A percentile compares a stretch with the other conserved stretches of the same genome.
Conservation (phyloP, 2,888 invertebrate genomes). For the Mechanitis mazaeus region DNA sequence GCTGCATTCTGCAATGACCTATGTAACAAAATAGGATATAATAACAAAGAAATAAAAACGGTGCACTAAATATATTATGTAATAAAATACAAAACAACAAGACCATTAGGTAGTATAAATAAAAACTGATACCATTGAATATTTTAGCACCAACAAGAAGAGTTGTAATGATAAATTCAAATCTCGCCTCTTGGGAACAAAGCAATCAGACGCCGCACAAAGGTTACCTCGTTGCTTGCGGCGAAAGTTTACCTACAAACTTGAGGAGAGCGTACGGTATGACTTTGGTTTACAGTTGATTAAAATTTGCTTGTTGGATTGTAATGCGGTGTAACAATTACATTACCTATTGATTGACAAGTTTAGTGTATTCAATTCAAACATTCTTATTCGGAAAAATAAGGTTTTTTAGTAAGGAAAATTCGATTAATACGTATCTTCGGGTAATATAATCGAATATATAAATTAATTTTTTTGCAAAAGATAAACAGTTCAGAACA, state of each 20-base stretch:
- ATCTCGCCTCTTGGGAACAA: constrained; percentile 59
- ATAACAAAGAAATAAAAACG: no score
- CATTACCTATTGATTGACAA: neutral
- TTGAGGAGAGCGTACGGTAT: constrained; percentile 39
- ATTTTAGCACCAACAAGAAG: constrained; percentile 44
- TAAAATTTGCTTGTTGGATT: constrained; percentile 30
- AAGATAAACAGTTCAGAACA: no score
- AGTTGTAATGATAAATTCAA: constrained; percentile 62
- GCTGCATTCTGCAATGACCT: no score
- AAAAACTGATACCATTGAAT: constrained; percentile 56
- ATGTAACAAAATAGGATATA: no score
- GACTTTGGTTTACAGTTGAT: constrained; percentile 39
- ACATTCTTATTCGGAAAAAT: no score
- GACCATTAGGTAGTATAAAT: constrained; percentile 24
- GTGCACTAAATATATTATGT: neutral
- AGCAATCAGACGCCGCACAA: constrained; percentile 68
- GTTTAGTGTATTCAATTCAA: no score
- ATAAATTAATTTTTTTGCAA: no score
- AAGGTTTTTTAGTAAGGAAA: no score
- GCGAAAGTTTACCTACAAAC: constrained; percentile 41
- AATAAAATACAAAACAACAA: constrained; percentile 19
- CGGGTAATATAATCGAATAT: no score
- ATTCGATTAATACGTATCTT: no score
- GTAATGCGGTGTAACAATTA: constrained; percentile 17
- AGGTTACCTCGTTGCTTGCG: constrained; percentile 48